Evolutionary conservation across 2,797 vertebrate species (phyloP), one percentile per base, ranked within the genome.

Genomic region (Neopelma chrysocephalum): DNA sequence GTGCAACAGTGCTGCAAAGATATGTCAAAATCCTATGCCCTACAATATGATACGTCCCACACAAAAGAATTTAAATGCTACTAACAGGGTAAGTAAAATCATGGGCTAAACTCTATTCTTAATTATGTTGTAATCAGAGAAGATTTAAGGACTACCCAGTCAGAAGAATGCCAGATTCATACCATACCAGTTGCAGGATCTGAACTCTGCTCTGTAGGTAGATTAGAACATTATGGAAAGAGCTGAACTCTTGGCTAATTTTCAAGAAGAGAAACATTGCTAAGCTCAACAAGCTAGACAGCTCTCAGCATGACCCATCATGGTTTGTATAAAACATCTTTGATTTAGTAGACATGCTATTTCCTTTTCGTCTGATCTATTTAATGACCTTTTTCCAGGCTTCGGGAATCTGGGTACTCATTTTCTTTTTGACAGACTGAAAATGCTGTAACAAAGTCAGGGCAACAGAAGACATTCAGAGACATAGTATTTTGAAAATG

Each of bases 191-290:
- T n/a, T 78, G 71, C 22, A 93, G 66, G 60, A 88, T 93, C 76
- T 94, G 69, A 95, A 75, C 47, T 90, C 64, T 79, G 80, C 47
- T 93, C 87, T 83, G 77, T 89, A 95, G 83, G 88, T 94, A 78
- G 87, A 94, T 90, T 91, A 94, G 32, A 64, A 93, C 90, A 81
- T 87, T 94, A 95, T 62, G 89, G 87, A 89, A 93, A 94, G 75
- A 95, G 65, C 80, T 89, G 81, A 80, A 89, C 93, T 95, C 96
- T 87, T 96, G 91, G 86, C 81, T 71, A 61, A 51, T 45, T 91
- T 95, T 89, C 90, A 94, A 87, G 64, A 62, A 75, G 50, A 90
- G 60, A 93, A 86, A 92, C 53, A 89, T 34, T 84, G 79, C 70
- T 75, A 84, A 96, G 77, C 72, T 94, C 68, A 93, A 94, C 70